Conservation (phyloP, 2,113 vertebrate genomes). For the Trachemys scripta region DNA sequence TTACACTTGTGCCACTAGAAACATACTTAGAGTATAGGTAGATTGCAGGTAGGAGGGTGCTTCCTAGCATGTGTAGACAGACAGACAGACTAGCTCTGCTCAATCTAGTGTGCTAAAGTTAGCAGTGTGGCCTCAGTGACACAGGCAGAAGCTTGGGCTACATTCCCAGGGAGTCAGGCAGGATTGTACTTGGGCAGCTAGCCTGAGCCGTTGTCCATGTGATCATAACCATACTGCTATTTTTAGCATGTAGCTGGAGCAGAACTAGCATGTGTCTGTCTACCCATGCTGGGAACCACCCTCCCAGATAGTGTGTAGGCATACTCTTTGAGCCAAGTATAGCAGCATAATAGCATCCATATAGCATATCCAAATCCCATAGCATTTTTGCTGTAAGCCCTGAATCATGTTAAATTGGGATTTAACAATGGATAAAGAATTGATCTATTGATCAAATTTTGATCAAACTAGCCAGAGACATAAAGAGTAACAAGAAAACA, state of each 20-base stretch:
- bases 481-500: too few relatives aligned
- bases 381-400: not conserved
- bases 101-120: not conserved
- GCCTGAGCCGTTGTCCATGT: not conserved
- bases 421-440: constrained; percentile 36
- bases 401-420: constrained; percentile 38
- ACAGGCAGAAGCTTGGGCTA: not conserved
- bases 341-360: not conserved
- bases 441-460: not conserved
- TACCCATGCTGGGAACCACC: not conserved
- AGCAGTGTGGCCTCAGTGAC: not conserved
- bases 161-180: not conserved
- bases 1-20: not conserved
- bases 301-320: not conserved
- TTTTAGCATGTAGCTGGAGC: not conserved
- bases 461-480: too few relatives aligned
- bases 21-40: not conserved
- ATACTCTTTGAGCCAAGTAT: constrained; percentile 6
- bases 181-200: not conserved
- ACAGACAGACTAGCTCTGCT: not conserved
- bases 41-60: not conserved
- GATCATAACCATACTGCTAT: not conserved
- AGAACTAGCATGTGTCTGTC: not conserved
- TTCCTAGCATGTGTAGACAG: not conserved
- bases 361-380: too few relatives aligned